Evolutionary conservation across 2,797 vertebrate species (phyloP).

Genomic region (Ciconia nigra): DNA sequence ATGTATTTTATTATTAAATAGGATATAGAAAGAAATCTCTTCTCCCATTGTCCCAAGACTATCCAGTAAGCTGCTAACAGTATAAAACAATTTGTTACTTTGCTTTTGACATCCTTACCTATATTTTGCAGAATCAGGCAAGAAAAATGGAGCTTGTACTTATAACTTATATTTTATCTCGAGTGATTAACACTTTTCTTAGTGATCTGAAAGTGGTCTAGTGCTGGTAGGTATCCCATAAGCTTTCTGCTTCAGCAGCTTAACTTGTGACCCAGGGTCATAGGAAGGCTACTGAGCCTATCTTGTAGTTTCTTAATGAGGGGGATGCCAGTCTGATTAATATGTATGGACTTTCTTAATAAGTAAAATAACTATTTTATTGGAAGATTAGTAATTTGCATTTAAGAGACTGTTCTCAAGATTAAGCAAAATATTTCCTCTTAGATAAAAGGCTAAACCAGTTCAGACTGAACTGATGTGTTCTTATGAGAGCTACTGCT

Average conservation of each 20-base stretch:
- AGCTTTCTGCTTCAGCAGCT: not conserved
- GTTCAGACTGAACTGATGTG: not conserved
- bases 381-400: not conserved
- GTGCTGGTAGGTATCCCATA: not conserved
- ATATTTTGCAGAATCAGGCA: not conserved
- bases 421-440: not conserved
- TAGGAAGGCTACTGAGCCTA: not conserved
- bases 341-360: not conserved
- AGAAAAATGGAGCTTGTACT: not conserved
- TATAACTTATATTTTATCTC: not conserved
- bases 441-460: not conserved
- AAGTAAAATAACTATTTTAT: not conserved
- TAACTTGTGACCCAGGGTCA: not conserved
- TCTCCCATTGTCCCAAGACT: not conserved
- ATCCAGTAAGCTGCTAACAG: not conserved
- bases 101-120: not conserved
- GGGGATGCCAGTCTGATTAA: not conserved
- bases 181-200: not conserved
- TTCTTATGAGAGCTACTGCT: not conserved
- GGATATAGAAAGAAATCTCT: not conserved
- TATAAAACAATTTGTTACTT: not conserved
- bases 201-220: not conserved
- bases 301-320: not conserved
- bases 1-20: not conserved
- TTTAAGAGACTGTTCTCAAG: not conserved